Conservation (phyloP, 1,140 invertebrate species). For the Eufriesea mexicana region DNA sequence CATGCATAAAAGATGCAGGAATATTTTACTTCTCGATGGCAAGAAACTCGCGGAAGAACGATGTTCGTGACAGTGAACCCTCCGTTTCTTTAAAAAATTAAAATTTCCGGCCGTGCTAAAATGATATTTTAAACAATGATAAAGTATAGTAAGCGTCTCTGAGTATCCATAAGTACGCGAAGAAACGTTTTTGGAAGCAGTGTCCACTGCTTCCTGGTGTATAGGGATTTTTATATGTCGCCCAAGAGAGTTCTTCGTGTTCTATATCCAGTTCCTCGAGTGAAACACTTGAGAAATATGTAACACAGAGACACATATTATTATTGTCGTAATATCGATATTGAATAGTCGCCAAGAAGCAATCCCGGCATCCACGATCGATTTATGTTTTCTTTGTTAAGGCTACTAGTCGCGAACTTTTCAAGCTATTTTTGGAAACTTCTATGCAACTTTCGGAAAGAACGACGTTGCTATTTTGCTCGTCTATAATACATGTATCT, state of each 20-base stretch:
- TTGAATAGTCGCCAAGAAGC: slow-evolving; percentile 37
- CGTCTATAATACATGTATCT: background rate
- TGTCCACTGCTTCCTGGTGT: too few species aligned
- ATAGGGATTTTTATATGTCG: background rate
- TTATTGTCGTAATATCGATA: slow-evolving; percentile 40
- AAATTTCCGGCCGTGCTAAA: too few species aligned
- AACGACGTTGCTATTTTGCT: background rate
- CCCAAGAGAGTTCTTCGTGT: slow-evolving; percentile 1
- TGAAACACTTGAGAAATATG: slow-evolving; percentile 19
- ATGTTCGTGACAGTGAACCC: background rate
- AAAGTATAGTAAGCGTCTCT: background rate
- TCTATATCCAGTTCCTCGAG: background rate
- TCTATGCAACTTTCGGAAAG: background rate
- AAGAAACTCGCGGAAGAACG: background rate
- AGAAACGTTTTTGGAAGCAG: background rate
- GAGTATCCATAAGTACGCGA: background rate
- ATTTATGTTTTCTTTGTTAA: slow-evolving; percentile 32
- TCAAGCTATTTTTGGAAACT: slow-evolving; percentile 16
- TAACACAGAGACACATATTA: slow-evolving; percentile 24
- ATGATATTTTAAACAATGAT: background rate
- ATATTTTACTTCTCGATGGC: too few species aligned
- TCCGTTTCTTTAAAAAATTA: too few species aligned
- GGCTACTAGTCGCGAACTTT: background rate
- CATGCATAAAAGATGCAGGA: too few species aligned
- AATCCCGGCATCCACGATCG: slow-evolving; percentile 13